phyloP scores from a whole-genome alignment of 2,888 invertebrate species.

The Diarsia dahlii region DNA sequence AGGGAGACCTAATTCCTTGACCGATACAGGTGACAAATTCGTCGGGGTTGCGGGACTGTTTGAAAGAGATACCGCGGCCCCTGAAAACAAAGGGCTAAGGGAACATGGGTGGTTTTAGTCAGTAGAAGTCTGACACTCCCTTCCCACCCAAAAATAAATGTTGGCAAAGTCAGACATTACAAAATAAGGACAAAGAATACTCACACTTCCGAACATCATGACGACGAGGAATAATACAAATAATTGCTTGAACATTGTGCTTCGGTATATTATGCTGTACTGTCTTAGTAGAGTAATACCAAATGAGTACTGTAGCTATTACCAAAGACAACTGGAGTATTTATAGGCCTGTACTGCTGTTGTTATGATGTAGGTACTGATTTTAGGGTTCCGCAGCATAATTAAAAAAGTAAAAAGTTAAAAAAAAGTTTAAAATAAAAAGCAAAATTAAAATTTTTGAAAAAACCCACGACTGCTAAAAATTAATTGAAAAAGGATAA shows the following conservation, averaged over 20 bases:
- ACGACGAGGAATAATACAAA: slow-evolving; percentile 26
- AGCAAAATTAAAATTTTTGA: too few species aligned
- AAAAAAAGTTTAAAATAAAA: too few species aligned
- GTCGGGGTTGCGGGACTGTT: background rate
- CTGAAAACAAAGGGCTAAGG: too few species aligned
- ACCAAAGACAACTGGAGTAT: slow-evolving; percentile 14
- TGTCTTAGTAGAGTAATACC: background rate
- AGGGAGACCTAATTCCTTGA: background rate
- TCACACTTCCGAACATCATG: slow-evolving; percentile 34
- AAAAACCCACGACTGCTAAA: too few species aligned
- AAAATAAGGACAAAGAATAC: background rate
- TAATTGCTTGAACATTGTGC: slow-evolving; percentile 30
- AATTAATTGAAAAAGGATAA: too few species aligned
- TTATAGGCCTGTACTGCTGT: slow-evolving; percentile 2
- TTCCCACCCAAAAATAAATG: too few species aligned
- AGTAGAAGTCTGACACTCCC: too few species aligned
- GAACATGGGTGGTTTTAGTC: too few species aligned
- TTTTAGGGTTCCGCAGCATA: slow-evolving; percentile 23
- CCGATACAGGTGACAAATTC: background rate
- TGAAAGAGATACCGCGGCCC: too few species aligned
- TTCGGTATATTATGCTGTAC: slow-evolving; percentile 8
- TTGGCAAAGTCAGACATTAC: too few species aligned
- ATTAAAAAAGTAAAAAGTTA: too few species aligned
- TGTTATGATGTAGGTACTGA: background rate
- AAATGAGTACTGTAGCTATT: slow-evolving; percentile 15